Percentiles rank a stretch among this genome's conserved stretches.
phyloP scores from a whole-genome alignment of 2,797 vertebrate genomes.

The Apogon hyalosoma region DNA sequence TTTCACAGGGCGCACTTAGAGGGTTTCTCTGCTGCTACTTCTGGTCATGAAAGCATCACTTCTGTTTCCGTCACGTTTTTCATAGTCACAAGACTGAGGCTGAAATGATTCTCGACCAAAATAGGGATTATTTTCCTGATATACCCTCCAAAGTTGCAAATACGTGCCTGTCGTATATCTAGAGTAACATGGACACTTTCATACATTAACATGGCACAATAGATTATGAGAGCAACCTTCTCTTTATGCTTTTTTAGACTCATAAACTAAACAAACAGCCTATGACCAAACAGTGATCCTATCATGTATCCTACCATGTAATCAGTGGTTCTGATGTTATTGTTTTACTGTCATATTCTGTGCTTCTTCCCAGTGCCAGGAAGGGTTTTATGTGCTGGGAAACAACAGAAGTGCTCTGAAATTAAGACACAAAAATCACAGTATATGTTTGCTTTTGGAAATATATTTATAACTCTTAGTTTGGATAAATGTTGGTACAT shows the following conservation, averaged over 20 bases:
- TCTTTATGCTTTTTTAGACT: background rate
- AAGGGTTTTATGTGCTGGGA: constrained; percentile 31
- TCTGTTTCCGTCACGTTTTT: constrained; percentile 20
- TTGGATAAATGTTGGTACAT: background rate
- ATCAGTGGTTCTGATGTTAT: constrained; percentile 66
- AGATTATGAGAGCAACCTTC: constrained; percentile 5
- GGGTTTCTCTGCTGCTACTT: constrained; percentile 10
- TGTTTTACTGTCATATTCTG: constrained; percentile 49
- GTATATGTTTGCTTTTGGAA: too few relatives aligned
- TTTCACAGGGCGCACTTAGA: constrained; percentile 15
- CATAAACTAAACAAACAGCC: constrained; percentile 19
- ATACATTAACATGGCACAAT: constrained; percentile 7
- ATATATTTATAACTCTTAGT: too few relatives aligned
- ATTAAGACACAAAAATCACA: too few relatives aligned
- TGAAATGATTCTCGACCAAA: constrained; percentile 3
- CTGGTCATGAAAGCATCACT: constrained; percentile 35
- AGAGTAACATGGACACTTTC: background rate
- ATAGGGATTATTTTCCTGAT: too few relatives aligned
- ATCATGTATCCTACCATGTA: constrained; percentile 45
- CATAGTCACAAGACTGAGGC: background rate
- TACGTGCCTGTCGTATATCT: background rate
- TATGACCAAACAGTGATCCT: constrained; percentile 41
- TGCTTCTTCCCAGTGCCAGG: constrained; percentile 34
- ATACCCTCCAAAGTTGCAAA: background rate
- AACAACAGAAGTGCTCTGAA: constrained; percentile 1